Base-by-base conservation (phyloP, 2,888 invertebrate genomes). In the Empis livida region DNA sequence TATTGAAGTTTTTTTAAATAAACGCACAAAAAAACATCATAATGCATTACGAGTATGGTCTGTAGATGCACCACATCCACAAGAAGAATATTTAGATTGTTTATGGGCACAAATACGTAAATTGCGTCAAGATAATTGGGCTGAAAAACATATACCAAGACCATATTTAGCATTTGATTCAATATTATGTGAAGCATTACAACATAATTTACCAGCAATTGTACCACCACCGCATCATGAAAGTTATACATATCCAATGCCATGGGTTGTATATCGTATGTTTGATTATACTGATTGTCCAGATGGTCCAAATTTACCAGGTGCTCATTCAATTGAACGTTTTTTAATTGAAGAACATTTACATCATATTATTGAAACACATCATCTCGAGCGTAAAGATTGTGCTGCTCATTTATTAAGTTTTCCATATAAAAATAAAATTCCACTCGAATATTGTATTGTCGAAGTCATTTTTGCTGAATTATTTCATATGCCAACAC, bases 231-330 rank as follows among this genome's bases (percentile, higher is more conserved):
- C 92, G 0, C 96, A 97, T 72, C 86, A 92, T 62, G 90, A 93
- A 53, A 79, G 82, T 2, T 87, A 85, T 61, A 74, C 77, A 20
- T 99, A 99, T 70, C 97, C 97, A 0, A 84, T 94, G 77, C 99
- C 99, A 0, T 81, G 85, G 63, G 92, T 93, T 2, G 85, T 96
- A 35, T 97, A 94, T 69, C 78, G 91, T 39, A 87, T 99, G 82
- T 99, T 99, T 72, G 97, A 97, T 68, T 95, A 97, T 66, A 95
- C 96, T 0, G 99, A 99, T 71, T 95, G 96, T 57, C 95, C 96
- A 0, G 95, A 95, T 66, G 90, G 80, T 0, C 87, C 89, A 0
- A 81, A 87, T 41, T 71, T 99, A 46, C 99, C 99, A 0, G 96
- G 95, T 32, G 88, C 91, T 16, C 95, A 97, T 71, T 91, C 97